A percentile compares a stretch with the other conserved stretches of the same genome.
Conservation (phyloP, 2,888 invertebrate genomes). For the Clitarchus hookeri region DNA sequence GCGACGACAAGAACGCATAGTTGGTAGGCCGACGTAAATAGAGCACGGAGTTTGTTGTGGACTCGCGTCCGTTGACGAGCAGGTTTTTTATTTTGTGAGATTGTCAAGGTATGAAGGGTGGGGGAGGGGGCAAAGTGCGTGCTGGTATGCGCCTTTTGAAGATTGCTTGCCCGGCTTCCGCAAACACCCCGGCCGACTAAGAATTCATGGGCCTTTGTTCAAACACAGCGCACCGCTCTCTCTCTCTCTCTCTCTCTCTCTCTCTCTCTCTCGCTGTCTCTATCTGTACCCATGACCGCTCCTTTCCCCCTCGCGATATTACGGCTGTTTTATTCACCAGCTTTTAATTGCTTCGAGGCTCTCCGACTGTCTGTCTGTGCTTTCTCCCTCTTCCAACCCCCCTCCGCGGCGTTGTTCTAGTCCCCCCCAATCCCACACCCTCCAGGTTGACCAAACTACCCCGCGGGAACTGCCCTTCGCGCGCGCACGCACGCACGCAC, state of each 20-base stretch:
- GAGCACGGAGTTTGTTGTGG: too few relatives aligned
- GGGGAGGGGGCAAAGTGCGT: too few relatives aligned
- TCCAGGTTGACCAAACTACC: not conserved
- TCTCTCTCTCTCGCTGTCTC: not conserved
- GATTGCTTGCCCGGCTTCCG: not conserved
- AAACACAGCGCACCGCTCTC: constrained; percentile 11
- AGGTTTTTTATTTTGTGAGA: too few relatives aligned
- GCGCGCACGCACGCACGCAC: not conserved
- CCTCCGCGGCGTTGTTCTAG: too few relatives aligned
- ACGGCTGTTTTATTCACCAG: constrained; percentile 46
- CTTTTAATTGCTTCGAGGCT: constrained; percentile 44
- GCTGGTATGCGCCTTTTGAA: not conserved
- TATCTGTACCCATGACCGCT: not conserved
- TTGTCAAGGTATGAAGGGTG: too few relatives aligned
- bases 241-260: not conserved
- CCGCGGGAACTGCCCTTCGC: not conserved
- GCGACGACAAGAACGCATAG: too few relatives aligned
- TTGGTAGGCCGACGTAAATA: too few relatives aligned
- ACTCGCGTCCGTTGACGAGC: too few relatives aligned
- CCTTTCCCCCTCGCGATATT: constrained; percentile 37
- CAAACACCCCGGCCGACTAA: not conserved
- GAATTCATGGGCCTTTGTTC: constrained; percentile 15
- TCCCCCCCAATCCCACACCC: not conserved
- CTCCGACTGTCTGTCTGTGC: constrained; percentile 30
- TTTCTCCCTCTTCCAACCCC: not conserved